Percentiles rank a stretch among this genome's conserved stretches.
Conservation (phyloP, 2,888 invertebrate species). For the Limnephilus marmoratus region DNA sequence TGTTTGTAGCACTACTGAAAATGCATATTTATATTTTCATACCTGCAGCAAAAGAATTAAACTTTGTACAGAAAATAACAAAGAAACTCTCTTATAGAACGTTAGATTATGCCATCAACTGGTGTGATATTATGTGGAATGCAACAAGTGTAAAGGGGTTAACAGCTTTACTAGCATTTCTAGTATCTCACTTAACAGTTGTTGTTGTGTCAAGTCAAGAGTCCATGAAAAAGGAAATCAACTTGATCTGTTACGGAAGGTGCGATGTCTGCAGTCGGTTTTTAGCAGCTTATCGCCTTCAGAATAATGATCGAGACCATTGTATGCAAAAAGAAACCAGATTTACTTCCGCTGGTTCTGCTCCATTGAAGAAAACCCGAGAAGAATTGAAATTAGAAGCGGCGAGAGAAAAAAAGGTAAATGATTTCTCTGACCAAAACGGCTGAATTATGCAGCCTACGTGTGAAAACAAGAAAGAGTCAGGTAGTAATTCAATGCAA, state of each 20-base stretch:
- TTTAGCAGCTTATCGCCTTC: background rate
- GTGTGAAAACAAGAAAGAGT: background rate
- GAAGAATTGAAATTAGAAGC: background rate
- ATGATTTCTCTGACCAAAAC: slow-evolving; percentile 5
- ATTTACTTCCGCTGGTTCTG: slow-evolving; percentile 18
- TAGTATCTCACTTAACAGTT: background rate
- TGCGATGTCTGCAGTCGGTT: background rate
- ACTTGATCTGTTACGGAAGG: slow-evolving; percentile 43
- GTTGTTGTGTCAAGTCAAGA: background rate
- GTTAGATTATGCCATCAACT: background rate
- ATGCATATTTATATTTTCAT: background rate
- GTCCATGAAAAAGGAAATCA: background rate
- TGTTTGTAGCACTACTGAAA: background rate
- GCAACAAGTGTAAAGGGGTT: background rate
- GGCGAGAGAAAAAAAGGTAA: background rate
- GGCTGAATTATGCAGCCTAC: background rate
- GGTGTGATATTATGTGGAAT: background rate
- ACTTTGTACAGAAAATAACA: background rate
- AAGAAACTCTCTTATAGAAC: background rate
- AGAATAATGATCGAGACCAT: background rate
- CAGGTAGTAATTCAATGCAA: background rate
- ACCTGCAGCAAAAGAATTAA: background rate
- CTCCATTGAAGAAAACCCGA: slow-evolving; percentile 8
- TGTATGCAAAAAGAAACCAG: slow-evolving; percentile 4
- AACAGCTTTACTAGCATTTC: background rate